These are phyloP conservation scores for Drosophila cardini DNA, from an alignment of 1,140 invertebrate species.

Conservation along the genomic window DNA sequence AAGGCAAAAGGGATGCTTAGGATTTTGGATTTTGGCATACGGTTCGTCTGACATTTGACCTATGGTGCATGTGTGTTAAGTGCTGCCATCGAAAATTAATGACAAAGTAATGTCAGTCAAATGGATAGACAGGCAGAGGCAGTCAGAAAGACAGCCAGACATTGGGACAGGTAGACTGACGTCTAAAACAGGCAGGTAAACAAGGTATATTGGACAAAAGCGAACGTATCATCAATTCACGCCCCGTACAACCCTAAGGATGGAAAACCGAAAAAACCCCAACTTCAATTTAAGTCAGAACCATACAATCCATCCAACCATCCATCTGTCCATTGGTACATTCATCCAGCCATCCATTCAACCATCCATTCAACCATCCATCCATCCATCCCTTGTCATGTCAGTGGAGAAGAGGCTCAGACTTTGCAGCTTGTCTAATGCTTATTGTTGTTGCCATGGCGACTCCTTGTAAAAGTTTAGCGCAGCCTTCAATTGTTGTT, in stretches of 20 bases:
- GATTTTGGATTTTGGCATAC: no score
- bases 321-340: constrained; percentile 46
- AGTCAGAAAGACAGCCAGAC: constrained; percentile 46
- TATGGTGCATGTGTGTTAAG: constrained; percentile 60
- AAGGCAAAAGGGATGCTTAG: constrained; percentile 34
- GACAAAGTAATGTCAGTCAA: constrained; percentile 84
- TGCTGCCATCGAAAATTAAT: constrained; percentile 78
- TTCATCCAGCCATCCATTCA: constrained; percentile 51
- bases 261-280: constrained; percentile 29
- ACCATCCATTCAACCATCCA: constrained; percentile 45
- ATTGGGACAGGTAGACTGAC: constrained; percentile 33
- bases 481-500: constrained; percentile 47
- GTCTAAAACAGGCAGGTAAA: constrained; percentile 20
- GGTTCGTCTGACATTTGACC: constrained; percentile 61
- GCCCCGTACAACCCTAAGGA: constrained; percentile 15
- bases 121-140: constrained; percentile 65
- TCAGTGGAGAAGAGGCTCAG: constrained; percentile 40
- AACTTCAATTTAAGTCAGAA: constrained; percentile 38
- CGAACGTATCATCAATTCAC: constrained; percentile 58
- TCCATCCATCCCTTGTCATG: constrained; percentile 73
- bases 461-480: constrained; percentile 52
- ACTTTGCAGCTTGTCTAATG: constrained; percentile 29
- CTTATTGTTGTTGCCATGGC: constrained; percentile 49
- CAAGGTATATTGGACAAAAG: constrained; percentile 32
- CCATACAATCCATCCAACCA: constrained; percentile 14